A percentile compares a stretch with the other conserved stretches of the same genome.
Evolutionary conservation across 1,140 invertebrate species (phyloP).

Genomic region (Drosophila micromelanica): DNA sequence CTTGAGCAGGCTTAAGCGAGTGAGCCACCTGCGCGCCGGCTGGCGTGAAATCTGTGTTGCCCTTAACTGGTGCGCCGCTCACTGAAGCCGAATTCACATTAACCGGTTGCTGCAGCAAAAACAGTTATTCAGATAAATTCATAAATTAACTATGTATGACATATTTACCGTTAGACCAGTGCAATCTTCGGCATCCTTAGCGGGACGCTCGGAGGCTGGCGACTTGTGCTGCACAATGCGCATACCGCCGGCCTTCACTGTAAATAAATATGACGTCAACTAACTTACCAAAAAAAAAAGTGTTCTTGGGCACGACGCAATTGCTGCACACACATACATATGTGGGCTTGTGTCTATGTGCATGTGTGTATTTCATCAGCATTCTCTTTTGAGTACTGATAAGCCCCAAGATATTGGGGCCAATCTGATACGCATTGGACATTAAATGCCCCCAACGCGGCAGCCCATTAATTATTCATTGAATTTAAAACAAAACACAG

Average conservation of each 20-base stretch:
- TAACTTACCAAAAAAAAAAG: constrained; percentile 8
- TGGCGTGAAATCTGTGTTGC: constrained; percentile 94
- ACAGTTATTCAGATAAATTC: constrained; percentile 73
- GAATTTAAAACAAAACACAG: constrained; percentile 86
- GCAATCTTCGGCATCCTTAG: constrained; percentile 86
- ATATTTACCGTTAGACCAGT: constrained; percentile 79
- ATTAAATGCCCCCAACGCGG: constrained; percentile 35
- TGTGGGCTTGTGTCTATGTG: not conserved
- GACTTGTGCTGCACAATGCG: constrained; percentile 94
- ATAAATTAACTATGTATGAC: constrained; percentile 22
- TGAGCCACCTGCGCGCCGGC: constrained; percentile 92
- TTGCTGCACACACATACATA: constrained; percentile 1
- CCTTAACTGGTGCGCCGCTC: constrained; percentile 91
- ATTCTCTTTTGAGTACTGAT: constrained; percentile 51
- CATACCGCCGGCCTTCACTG: constrained; percentile 96
- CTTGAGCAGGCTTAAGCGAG: constrained; percentile 89
- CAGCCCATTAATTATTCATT: constrained; percentile 86
- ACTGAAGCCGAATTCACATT: constrained; percentile 90
- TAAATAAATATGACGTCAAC: constrained; percentile 75
- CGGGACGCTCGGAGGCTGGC: constrained; percentile 87
- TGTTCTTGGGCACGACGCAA: constrained; percentile 45
- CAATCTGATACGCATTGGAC: constrained; percentile 34
- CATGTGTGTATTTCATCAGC: constrained; percentile 45
- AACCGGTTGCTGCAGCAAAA: constrained; percentile 83
- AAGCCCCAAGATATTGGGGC: constrained; percentile 39